Conservation (phyloP, 2,113 vertebrate species). For the Theristicus caerulescens region DNA sequence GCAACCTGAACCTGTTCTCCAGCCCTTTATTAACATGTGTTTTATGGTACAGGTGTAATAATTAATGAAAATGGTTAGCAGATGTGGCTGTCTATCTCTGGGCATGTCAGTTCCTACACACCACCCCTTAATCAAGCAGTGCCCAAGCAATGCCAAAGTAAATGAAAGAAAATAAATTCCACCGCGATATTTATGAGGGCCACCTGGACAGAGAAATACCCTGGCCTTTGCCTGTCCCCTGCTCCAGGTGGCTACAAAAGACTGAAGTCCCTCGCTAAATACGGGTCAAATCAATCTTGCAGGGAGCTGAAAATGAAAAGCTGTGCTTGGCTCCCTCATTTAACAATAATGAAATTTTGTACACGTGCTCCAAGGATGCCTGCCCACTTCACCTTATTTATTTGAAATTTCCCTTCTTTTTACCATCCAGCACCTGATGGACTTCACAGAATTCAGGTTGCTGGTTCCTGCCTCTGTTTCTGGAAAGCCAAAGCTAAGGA, state of each 20-base stretch:
- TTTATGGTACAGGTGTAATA: constrained; percentile 80
- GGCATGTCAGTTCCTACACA: constrained; percentile 61
- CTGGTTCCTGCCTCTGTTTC: constrained; percentile 4
- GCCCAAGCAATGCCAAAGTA: constrained; percentile 76
- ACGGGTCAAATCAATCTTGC: constrained; percentile 54
- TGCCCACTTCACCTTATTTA: constrained; percentile 24
- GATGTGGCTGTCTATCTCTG: constrained; percentile 78
- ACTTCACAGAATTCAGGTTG: not conserved
- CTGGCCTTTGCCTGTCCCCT: constrained; percentile 48
- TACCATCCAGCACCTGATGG: not conserved
- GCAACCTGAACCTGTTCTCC: constrained; percentile 58
- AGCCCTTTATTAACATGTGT: constrained; percentile 71
- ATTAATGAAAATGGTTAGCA: constrained; percentile 79
- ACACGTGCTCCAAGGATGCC: not conserved
- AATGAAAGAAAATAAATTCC: constrained; percentile 83
- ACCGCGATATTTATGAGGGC: constrained; percentile 74
- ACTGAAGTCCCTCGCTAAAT: constrained; percentile 32
- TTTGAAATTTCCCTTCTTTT: constrained; percentile 9
- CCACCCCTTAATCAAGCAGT: constrained; percentile 70
- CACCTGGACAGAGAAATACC: constrained; percentile 73
- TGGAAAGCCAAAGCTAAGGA: not conserved
- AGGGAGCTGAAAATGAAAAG: constrained; percentile 46
- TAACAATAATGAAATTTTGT: constrained; percentile 42
- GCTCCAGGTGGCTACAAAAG: constrained; percentile 62
- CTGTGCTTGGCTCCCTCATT: constrained; percentile 7